Base-by-base conservation (phyloP, 2,113 vertebrate species). In the Pelobates fuscus region DNA sequence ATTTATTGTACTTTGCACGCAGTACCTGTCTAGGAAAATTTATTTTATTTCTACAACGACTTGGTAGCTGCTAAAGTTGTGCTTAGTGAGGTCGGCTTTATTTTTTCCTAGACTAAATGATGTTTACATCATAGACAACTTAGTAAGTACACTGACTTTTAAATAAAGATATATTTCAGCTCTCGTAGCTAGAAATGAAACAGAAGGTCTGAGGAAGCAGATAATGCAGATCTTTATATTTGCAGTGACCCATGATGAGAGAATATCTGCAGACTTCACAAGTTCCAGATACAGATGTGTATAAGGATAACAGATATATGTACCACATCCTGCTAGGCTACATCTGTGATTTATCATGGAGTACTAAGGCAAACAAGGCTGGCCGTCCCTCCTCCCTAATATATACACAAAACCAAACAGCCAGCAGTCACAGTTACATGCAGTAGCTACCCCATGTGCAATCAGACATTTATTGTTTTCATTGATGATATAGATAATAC, bases 291-390 rank as follows among this genome's bases (percentile, higher is more conserved):
- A 64, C 62, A 57, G 52, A 66, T 75, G 46, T 75, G 52, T 66
- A 66, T 27, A 74, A 43, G 57, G 62, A 67, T 75, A 75, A 67
- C 30, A 66, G 60, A 63, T 27, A 59, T 24, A 24, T 10, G 32
- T 46, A 29, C 24, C 24, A 57, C 62, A 74, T 75, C 63, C 62
- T 75, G 71, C 30, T 30, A 15, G 17, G 14, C 32, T 3, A 25
- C 71, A 67, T 67, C 71, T 75, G 71, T 27, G 29, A 75, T 59
- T 57, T 61, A 75, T 75, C 71, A 75, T 27, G 27, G 30, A 26
- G 20, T 26, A 37, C 63, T 15, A 52, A 44, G 8, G 60, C 43
- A 21, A 23, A 15, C 43, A 3, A 1, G 12, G 1, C 12, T 11
- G 52, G 3, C 32, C 26, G 41, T 18, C 70, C 25, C 62, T 4